Percentiles rank a stretch among this genome's conserved stretches.
Conservation (phyloP, 1,140 invertebrate genomes). For the Pogonomyrmex californicus region DNA sequence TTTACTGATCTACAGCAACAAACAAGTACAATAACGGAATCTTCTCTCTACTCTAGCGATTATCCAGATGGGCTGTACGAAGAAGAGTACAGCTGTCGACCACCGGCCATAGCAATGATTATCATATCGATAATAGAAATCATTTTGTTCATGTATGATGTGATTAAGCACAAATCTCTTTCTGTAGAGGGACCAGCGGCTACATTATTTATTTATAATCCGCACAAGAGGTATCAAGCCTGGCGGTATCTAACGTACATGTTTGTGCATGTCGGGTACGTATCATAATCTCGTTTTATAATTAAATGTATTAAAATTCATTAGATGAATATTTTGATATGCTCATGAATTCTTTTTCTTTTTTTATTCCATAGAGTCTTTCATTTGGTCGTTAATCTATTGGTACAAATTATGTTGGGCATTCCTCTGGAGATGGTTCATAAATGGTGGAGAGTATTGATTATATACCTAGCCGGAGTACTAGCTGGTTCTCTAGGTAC, state of each 20-base stretch:
- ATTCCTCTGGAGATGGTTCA: constrained; percentile 98
- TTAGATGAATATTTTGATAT: not conserved
- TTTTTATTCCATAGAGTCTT: constrained; percentile 87
- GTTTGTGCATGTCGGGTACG: constrained; percentile 98
- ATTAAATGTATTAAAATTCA: not conserved
- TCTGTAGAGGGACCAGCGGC: constrained; percentile 91
- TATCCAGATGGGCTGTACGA: constrained; percentile 93
- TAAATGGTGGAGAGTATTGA: constrained; percentile 95
- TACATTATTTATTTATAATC: constrained; percentile 95
- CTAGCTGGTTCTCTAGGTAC: constrained; percentile 95
- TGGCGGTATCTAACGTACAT: constrained; percentile 98
- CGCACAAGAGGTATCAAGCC: constrained; percentile 93
- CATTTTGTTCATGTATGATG: constrained; percentile 90
- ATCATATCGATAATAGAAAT: constrained; percentile 92
- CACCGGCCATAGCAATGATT: constrained; percentile 95
- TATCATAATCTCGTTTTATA: constrained; percentile 62
- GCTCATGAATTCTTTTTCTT: not conserved
- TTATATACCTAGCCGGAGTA: constrained; percentile 94
- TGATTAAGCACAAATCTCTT: constrained; percentile 81
- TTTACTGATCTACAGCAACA: constrained; percentile 78
- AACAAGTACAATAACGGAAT: constrained; percentile 76
- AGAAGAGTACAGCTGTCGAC: constrained; percentile 94
- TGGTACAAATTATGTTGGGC: constrained; percentile 97
- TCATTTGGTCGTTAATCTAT: constrained; percentile 96
- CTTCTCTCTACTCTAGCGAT: constrained; percentile 84